Evolutionary conservation across 2,113 vertebrate species (phyloP).

Genomic region (Osmerus mordax): DNA sequence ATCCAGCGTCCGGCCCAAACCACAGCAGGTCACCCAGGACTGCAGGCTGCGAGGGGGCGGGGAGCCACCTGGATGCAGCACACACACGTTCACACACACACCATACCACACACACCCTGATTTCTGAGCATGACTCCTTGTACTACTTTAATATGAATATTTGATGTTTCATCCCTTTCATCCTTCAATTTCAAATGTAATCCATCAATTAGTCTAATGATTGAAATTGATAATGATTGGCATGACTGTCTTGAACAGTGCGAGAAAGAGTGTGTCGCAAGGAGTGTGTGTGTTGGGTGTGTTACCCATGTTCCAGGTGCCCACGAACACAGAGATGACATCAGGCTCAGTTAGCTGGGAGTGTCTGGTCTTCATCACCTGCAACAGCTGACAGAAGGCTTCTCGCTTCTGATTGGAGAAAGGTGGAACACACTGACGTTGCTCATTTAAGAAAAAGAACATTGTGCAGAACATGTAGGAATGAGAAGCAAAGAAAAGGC

Average conservation of each 20-base stretch:
- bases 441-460: not conserved
- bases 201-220: too few species aligned
- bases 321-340: constrained; percentile 80
- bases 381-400: constrained; percentile 83
- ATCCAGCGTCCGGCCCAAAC: constrained; percentile 75
- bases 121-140: too few species aligned
- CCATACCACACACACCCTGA: too few species aligned
- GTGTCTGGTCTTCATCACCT: constrained; percentile 79
- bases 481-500: not conserved
- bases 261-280: not conserved
- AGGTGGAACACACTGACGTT: not conserved
- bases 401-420: constrained; percentile 74
- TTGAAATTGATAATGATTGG: too few species aligned
- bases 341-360: constrained; percentile 77
- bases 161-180: too few species aligned
- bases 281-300: not conserved
- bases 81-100: not conserved
- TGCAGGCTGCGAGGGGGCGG: constrained; percentile 76
- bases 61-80: constrained; percentile 65
- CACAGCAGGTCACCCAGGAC: constrained; percentile 81
- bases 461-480: not conserved
- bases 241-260: not conserved
- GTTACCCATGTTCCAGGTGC: constrained; percentile 90
- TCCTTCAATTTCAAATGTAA: too few species aligned
- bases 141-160: too few species aligned